These are phyloP conservation scores for Ornithoptera alexandrae DNA, from an alignment of 2,888 invertebrate species.

Conservation along the genomic window DNA sequence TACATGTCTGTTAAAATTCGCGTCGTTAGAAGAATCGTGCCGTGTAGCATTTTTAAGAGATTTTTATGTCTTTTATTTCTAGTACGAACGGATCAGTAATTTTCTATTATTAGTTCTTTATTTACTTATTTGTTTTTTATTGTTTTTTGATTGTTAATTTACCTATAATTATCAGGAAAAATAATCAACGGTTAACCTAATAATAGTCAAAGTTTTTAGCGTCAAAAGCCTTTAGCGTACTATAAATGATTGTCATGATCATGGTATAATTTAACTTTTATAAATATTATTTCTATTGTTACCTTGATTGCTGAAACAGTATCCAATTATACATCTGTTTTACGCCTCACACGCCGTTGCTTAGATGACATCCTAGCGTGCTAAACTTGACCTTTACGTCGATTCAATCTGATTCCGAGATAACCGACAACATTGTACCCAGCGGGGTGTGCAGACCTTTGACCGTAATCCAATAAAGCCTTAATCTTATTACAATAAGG, in stretches of 20 bases:
- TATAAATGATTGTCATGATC: too few species aligned
- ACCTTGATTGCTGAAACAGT: too few species aligned
- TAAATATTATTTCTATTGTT: too few species aligned
- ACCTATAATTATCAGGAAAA: too few species aligned
- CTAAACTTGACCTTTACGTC: conserved; percentile 68
- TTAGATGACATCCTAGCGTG: conserved; percentile 56
- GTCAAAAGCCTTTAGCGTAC: too few species aligned
- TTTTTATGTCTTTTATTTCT: neutral
- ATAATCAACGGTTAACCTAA: too few species aligned
- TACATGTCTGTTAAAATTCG: conserved; percentile 7
- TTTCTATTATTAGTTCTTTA: neutral
- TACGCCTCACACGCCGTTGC: neutral
- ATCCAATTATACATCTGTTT: neutral
- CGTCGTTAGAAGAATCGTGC: conserved; percentile 17
- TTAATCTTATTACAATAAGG: conserved; percentile 42
- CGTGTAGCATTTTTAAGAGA: conserved; percentile 4
- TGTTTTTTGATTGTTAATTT: too few species aligned
- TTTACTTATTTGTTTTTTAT: too few species aligned
- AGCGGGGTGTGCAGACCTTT: conserved; percentile 58
- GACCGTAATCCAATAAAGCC: conserved; percentile 37
- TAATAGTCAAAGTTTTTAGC: too few species aligned
- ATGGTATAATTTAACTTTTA: too few species aligned
- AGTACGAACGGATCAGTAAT: neutral
- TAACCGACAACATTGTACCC: conserved; percentile 71
- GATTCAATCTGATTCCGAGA: conserved; percentile 72